These are phyloP conservation scores for Austrolebias charrua DNA, from an alignment of 2,797 vertebrate genomes.

Conservation along the genomic window DNA sequence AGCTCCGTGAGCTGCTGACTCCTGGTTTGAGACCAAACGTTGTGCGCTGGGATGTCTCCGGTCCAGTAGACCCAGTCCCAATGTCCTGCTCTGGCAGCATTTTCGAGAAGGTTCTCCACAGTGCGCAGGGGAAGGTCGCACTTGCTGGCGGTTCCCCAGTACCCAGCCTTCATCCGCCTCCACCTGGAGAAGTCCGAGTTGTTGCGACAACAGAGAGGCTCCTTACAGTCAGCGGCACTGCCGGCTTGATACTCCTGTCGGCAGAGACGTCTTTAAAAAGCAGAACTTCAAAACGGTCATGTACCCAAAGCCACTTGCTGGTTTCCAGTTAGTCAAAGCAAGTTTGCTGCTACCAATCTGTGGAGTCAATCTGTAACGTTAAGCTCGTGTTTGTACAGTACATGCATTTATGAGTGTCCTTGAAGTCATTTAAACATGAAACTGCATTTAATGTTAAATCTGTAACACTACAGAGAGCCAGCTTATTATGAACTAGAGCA, in stretches of 20 bases:
- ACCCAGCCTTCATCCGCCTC: constrained; percentile 75
- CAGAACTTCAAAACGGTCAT: neutral
- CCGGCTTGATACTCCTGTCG: constrained; percentile 78
- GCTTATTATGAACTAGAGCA: too few species aligned
- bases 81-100: constrained; percentile 71
- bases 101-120: constrained; percentile 84
- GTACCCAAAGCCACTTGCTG: neutral
- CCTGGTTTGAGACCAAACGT: constrained; percentile 92
- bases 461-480: too few species aligned
- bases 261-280: constrained; percentile 7
- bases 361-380: too few species aligned
- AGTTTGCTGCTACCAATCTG: too few species aligned
- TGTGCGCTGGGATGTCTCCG: constrained; percentile 92
- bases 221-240: constrained; percentile 79
- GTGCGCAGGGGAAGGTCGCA: constrained; percentile 92
- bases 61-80: constrained; percentile 94
- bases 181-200: constrained; percentile 41
- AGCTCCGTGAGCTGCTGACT: constrained; percentile 87
- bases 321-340: neutral
- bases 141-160: constrained; percentile 91
- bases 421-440: too few species aligned
- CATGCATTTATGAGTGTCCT: too few species aligned
- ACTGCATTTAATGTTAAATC: too few species aligned
- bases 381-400: too few species aligned
- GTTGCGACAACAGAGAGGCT: constrained; percentile 89